Conservation (phyloP, 2,888 invertebrate species). For the Eumacrocentrus americanus region DNA sequence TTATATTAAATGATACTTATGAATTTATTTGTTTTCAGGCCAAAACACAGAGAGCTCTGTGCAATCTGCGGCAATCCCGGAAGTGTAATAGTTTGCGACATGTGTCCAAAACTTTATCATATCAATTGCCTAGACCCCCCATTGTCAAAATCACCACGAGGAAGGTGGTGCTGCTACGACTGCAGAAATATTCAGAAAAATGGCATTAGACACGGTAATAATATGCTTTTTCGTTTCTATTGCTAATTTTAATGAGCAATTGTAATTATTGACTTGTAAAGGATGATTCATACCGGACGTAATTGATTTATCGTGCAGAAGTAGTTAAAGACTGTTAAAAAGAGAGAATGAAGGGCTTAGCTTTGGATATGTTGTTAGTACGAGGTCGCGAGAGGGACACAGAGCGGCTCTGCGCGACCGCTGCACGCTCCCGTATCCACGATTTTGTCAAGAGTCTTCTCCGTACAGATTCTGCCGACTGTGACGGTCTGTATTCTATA, state of each 20-base stretch:
- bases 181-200: conserved; percentile 63
- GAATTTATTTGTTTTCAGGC: conserved; percentile 32
- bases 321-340: background rate
- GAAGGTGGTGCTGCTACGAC: conserved; percentile 68
- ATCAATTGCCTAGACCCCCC: conserved; percentile 74
- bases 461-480: conserved; percentile 59
- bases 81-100: conserved; percentile 69
- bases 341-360: conserved; percentile 43
- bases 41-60: conserved; percentile 63
- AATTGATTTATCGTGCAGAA: background rate
- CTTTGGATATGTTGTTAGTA: conserved; percentile 51
- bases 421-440: conserved; percentile 71
- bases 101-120: conserved; percentile 72
- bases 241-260: background rate
- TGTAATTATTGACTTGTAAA: conserved; percentile 1
- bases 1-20: conserved; percentile 2
- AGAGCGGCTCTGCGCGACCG: conserved; percentile 69
- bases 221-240: background rate
- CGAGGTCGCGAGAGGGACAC: conserved; percentile 64
- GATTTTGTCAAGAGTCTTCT: conserved; percentile 69
- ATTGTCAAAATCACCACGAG: conserved; percentile 67
- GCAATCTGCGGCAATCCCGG: conserved; percentile 72
- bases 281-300: background rate
- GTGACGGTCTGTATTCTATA: conserved; percentile 60
- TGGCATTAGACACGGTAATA: conserved; percentile 52